Evolutionary conservation across 2,888 invertebrate genomes (phyloP).

Genomic region (Harmothoe impar): DNA sequence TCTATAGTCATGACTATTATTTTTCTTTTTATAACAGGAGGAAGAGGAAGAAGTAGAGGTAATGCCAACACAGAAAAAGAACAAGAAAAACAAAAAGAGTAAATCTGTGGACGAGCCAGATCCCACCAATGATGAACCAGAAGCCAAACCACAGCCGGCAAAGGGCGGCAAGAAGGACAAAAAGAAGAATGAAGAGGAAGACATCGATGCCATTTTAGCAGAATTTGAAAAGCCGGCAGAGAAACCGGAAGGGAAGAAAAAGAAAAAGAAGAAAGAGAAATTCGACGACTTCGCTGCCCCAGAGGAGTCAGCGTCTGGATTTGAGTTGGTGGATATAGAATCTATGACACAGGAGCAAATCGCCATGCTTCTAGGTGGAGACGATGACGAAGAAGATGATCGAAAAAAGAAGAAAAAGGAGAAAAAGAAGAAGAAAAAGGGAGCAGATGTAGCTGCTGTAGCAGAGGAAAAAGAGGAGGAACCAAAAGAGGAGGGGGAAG

Average conservation of each 20-base stretch:
- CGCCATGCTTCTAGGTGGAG: slow-evolving; percentile 61
- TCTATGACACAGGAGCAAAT: slow-evolving; percentile 68
- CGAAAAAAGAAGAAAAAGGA: slow-evolving; percentile 75
- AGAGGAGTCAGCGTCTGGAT: slow-evolving; percentile 65
- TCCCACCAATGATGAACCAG: background rate
- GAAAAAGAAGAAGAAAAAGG: slow-evolving; percentile 75
- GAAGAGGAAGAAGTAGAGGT: slow-evolving; percentile 63
- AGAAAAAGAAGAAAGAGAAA: slow-evolving; percentile 70
- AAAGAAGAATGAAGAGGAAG: slow-evolving; percentile 76
- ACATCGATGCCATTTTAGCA: slow-evolving; percentile 81
- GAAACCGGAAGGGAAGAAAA: slow-evolving; percentile 71
- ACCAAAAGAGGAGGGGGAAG: slow-evolving; percentile 85
- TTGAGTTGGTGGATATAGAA: slow-evolving; percentile 64
- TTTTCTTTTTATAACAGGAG: slow-evolving; percentile 9
- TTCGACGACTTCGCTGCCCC: background rate
- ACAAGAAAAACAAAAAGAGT: slow-evolving; percentile 64
- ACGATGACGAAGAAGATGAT: slow-evolving; percentile 71
- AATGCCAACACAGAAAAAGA: slow-evolving; percentile 64
- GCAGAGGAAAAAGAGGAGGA: slow-evolving; percentile 90
- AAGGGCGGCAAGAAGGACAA: slow-evolving; percentile 56
- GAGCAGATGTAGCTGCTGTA: slow-evolving; percentile 87
- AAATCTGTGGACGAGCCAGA: slow-evolving; percentile 10
- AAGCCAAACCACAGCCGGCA: slow-evolving; percentile 30
- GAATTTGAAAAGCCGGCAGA: slow-evolving; percentile 78
- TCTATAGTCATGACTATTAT: background rate